These are phyloP conservation scores for Athalia rosae DNA, from an alignment of 2,888 invertebrate species.

Conservation along the genomic window DNA sequence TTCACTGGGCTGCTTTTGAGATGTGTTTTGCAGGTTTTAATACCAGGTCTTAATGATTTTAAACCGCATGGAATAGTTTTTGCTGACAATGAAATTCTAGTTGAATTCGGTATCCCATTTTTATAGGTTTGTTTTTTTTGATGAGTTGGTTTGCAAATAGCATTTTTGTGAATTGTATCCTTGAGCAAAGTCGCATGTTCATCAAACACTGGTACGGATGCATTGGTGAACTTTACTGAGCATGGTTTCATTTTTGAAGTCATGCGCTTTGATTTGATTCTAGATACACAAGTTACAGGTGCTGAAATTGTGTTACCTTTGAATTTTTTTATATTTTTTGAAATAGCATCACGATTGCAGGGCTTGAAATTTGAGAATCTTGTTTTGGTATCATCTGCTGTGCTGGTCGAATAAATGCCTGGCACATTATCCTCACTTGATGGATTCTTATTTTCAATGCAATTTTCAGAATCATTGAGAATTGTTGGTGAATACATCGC, in stretches of 20 bases:
- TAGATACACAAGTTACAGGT: neutral
- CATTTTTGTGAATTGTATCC: neutral
- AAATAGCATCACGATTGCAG: neutral
- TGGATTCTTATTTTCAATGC: neutral
- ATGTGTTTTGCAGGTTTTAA: slow-evolving; percentile 14
- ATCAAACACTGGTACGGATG: neutral
- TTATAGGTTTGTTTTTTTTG: slow-evolving; percentile 13
- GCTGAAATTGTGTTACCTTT: slow-evolving; percentile 11
- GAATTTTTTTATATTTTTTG: neutral
- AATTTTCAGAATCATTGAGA: too few species aligned
- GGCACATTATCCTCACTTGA: neutral
- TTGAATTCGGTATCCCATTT: slow-evolving; percentile 1
- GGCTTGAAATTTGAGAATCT: neutral
- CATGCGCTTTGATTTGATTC: neutral
- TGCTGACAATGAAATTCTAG: neutral
- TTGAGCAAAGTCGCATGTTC: slow-evolving; percentile 5
- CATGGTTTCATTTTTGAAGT: neutral
- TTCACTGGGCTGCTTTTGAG: slow-evolving; percentile 49
- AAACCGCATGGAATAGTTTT: slow-evolving; percentile 14
- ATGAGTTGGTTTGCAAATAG: neutral
- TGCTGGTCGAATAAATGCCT: neutral
- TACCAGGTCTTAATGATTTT: slow-evolving; percentile 14
- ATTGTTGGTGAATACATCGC: too few species aligned
- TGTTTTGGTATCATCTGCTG: neutral
- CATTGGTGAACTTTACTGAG: neutral